Evolutionary conservation across 1,140 invertebrate species (phyloP).

Genomic region (Neodiprion virginianus): DNA sequence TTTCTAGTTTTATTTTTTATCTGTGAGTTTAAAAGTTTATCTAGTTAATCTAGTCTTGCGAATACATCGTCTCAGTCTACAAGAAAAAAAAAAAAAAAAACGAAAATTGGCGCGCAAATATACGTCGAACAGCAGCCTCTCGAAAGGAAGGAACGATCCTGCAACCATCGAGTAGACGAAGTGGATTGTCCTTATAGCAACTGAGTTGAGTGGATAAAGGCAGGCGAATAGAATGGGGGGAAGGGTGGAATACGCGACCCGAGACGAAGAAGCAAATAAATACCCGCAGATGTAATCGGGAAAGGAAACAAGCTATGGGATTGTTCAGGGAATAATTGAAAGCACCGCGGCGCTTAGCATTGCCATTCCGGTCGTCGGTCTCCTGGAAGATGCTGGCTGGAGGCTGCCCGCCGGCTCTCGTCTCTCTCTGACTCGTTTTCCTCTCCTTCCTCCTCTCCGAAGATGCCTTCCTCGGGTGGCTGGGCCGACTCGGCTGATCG

Average conservation of each 20-base stretch:
- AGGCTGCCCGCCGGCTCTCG: slow-evolving; percentile 37
- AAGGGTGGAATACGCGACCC: slow-evolving; percentile 22
- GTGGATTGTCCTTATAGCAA: not conserved
- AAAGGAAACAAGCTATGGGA: slow-evolving; percentile 62
- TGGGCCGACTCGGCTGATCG: slow-evolving; percentile 37
- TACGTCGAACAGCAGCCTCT: slow-evolving; percentile 10
- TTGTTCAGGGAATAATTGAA: slow-evolving; percentile 64
- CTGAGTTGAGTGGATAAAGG: slow-evolving; percentile 14
- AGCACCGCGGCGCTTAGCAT: slow-evolving; percentile 48
- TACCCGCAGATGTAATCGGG: slow-evolving; percentile 62
- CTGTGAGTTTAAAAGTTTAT: too few relatives aligned
- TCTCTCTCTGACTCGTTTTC: slow-evolving; percentile 49
- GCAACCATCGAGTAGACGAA: slow-evolving; percentile 19
- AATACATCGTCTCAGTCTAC: too few relatives aligned
- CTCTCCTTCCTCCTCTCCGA: not conserved
- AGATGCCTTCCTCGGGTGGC: not conserved
- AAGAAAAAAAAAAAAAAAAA: slow-evolving; percentile 28
- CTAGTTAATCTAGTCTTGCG: too few relatives aligned
- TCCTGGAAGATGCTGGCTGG: not conserved
- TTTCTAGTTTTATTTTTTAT: too few relatives aligned
- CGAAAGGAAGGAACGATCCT: slow-evolving; percentile 14
- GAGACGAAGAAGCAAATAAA: slow-evolving; percentile 54
- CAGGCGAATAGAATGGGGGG: slow-evolving; percentile 31
- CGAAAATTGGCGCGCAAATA: too few relatives aligned
- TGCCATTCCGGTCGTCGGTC: not conserved